phyloP scores from a whole-genome alignment of 2,888 invertebrate genomes.

The Meghimatium bilineatum region DNA sequence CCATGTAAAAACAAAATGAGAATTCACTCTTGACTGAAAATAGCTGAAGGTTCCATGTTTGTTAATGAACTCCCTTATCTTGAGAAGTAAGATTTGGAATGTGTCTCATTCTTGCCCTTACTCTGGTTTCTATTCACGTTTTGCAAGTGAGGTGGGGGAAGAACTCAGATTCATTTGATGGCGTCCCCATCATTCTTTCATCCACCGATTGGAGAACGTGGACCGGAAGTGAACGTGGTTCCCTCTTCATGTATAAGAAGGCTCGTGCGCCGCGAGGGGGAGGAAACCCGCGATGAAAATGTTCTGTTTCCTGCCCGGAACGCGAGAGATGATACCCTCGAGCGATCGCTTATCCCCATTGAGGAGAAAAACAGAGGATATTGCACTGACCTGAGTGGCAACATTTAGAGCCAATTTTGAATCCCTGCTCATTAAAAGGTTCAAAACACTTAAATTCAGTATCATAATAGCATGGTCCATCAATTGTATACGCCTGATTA shows the following conservation, averaged over 20 bases:
- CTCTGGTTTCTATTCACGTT: neutral
- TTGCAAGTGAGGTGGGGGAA: neutral
- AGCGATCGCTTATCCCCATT: conserved; percentile 38
- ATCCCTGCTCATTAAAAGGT: conserved; percentile 39
- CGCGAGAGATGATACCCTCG: conserved; percentile 9
- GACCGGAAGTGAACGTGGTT: conserved; percentile 39
- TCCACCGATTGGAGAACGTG: conserved; percentile 30
- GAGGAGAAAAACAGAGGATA: conserved; percentile 39
- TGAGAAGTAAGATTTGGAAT: too few relatives aligned
- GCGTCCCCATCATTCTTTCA: neutral
- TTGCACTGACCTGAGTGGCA: conserved; percentile 35
- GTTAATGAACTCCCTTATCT: conserved; percentile 25
- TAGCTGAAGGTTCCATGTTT: conserved; percentile 16
- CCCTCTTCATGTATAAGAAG: conserved; percentile 39
- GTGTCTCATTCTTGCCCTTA: neutral
- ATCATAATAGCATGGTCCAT: neutral
- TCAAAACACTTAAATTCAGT: conserved; percentile 36
- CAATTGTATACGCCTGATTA: neutral
- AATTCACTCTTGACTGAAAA: neutral
- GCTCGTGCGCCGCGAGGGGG: conserved; percentile 37
- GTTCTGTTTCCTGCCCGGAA: conserved; percentile 38
- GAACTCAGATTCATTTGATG: conserved; percentile 9
- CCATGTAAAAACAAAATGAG: conserved; percentile 26
- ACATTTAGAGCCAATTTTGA: conserved; percentile 42
- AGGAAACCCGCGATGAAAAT: conserved; percentile 39